A percentile compares a stretch with the other conserved stretches of the same genome.
These are phyloP conservation scores for Drosophila pseudoananassae DNA, from an alignment of 1,140 invertebrate species.

Conservation along the genomic window DNA sequence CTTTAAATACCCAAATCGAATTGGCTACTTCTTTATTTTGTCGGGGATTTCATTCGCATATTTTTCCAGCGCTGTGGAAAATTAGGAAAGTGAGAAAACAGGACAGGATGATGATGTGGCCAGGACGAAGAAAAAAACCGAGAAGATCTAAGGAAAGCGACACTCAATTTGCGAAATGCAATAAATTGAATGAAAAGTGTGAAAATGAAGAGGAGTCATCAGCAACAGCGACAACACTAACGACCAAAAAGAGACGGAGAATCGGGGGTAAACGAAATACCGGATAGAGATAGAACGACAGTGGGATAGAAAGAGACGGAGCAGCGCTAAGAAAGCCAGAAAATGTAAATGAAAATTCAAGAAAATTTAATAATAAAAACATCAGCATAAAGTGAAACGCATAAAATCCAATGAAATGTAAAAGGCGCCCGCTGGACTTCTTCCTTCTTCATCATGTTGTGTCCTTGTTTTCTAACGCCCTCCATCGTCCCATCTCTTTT, in stretches of 20 bases:
- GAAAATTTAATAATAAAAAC: slow-evolving; percentile 82
- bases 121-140: slow-evolving; percentile 10
- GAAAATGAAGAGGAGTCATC: slow-evolving; percentile 80
- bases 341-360: slow-evolving; percentile 82
- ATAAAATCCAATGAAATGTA: slow-evolving; percentile 83
- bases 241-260: slow-evolving; percentile 26
- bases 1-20: slow-evolving; percentile 13
- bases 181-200: slow-evolving; percentile 83
- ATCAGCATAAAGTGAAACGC: slow-evolving; percentile 82
- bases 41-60: slow-evolving; percentile 12
- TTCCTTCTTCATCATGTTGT: slow-evolving; percentile 44
- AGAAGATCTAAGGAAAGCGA: slow-evolving; percentile 68
- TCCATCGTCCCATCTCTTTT: background rate
- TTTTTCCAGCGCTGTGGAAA: slow-evolving; percentile 16
- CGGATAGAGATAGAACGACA: background rate
- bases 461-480: slow-evolving; percentile 24
- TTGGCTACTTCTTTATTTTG: slow-evolving; percentile 20
- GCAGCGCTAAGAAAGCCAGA: slow-evolving; percentile 51
- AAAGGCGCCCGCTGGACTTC: slow-evolving; percentile 65
- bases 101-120: slow-evolving; percentile 6
- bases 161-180: slow-evolving; percentile 80
- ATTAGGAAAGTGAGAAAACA: slow-evolving; percentile 30
- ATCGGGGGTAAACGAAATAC: background rate
- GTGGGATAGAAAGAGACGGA: background rate
- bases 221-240: slow-evolving; percentile 50